Evolutionary conservation across 2,888 invertebrate genomes (phyloP).

Genomic region (Sminthurides aquaticus): DNA sequence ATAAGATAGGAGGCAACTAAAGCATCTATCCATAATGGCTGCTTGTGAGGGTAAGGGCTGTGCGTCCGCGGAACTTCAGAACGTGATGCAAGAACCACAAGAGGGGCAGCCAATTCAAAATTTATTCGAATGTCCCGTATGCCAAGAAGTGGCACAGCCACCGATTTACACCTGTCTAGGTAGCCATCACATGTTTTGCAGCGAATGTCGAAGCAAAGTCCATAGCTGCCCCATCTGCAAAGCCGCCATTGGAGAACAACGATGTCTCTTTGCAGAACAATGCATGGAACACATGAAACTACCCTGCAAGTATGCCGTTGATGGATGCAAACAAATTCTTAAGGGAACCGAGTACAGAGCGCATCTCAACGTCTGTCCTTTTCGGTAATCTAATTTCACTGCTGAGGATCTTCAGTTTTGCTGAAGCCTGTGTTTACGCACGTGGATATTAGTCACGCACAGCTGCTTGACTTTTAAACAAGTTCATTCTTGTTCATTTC

Average conservation of each 20-base stretch:
- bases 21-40: no score
- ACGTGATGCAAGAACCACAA: neutral
- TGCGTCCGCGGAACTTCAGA: neutral
- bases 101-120: conserved; percentile 17
- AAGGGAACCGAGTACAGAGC: conserved; percentile 20
- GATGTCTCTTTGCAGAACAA: conserved; percentile 22
- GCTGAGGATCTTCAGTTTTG: neutral
- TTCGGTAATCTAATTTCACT: conserved; percentile 3
- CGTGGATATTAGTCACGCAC: no score
- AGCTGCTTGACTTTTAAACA: no score
- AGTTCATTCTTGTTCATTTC: no score
- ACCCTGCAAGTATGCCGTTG: conserved; percentile 25
- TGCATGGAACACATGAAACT: conserved; percentile 24
- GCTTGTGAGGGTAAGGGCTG: conserved; percentile 4
- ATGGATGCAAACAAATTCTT: conserved; percentile 22
- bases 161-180: conserved; percentile 26
- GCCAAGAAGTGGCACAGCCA: conserved; percentile 24
- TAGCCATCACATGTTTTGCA: conserved; percentile 28
- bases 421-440: no score
- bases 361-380: conserved; percentile 24
- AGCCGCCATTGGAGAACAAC: conserved; percentile 18
- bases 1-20: neutral
- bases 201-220: conserved; percentile 19
- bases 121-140: conserved; percentile 29
- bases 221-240: conserved; percentile 23